Evolutionary conservation across 2,797 vertebrate species (phyloP), one percentile per base, ranked within the genome.

Genomic region (Pseudochirops corinnae): DNA sequence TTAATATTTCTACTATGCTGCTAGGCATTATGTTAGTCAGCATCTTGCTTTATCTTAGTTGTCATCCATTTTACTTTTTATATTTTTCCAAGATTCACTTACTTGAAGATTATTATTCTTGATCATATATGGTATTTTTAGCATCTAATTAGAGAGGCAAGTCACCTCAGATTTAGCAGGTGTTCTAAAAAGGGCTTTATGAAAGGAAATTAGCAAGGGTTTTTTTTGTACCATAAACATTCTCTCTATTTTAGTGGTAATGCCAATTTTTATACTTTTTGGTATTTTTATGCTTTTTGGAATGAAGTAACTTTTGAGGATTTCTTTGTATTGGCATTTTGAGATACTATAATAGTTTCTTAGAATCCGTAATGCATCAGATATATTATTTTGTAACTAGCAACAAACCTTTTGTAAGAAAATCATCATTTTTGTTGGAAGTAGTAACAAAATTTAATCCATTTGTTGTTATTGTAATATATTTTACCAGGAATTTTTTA

Each of bases 81-180:
- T 98, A 96, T 96, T 46, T 95, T 28, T 96, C 92, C 95, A 96
- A 95, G 97, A 97, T 97, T 97, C 96, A 96, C 94, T 97, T 96
- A 95, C 94, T 98, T 97, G 97, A 98, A 96, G 97, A 97, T 97
- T 97, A 97, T 97, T 96, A 98, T 98, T 96, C 97, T 97, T 95
- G 92, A 95, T 90, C 31, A 93, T 93, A 97, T 96, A 97, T 26
- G 92, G 53, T 98, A 97, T 98, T 98, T 98, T 97, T 97, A 97
- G 97, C 96, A 92, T 55, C 91, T 97, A 96, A 97, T 98, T 98
- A 97, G n/a, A 94, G 96, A 98, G 97, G 95, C 93, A 96, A 96
- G 95, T 97, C 95, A 98, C 96, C 96, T 97, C 97, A 96, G 96
- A 96, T 96, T 97, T 98, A 95, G 96, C 95, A 95, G 96, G 91